A percentile compares a stretch with the other conserved stretches of the same genome.
Evolutionary conservation across 2,797 vertebrate genomes (phyloP).

Genomic region (Fringilla coelebs): DNA sequence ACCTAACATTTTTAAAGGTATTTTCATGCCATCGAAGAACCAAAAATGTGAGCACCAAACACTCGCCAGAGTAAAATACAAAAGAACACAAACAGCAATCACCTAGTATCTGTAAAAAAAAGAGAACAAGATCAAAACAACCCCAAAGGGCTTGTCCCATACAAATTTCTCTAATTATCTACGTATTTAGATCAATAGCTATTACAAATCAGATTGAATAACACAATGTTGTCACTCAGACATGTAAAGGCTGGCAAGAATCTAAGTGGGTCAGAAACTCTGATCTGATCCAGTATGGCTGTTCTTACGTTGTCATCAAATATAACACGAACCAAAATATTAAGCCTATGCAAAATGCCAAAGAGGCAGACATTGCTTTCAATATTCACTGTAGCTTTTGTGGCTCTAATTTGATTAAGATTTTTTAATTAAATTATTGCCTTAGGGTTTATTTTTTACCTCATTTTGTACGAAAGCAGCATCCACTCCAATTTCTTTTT

Average conservation of each 20-base stretch:
- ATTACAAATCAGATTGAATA: not conserved
- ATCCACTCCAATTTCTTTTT: conserved; percentile 86
- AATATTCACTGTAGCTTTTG: not conserved
- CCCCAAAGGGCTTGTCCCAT: not conserved
- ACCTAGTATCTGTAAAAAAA: conserved; percentile 78
- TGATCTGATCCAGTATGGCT: not conserved
- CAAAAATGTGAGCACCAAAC: conserved; percentile 83
- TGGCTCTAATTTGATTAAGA: not conserved
- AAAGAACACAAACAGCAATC: conserved; percentile 87
- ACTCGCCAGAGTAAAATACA: conserved; percentile 81
- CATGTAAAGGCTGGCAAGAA: not conserved
- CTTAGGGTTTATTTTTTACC: conserved; percentile 70
- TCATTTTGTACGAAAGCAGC: conserved; percentile 84
- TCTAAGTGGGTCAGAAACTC: not conserved
- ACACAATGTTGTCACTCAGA: not conserved
- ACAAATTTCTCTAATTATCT: not conserved
- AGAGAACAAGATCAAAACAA: not conserved
- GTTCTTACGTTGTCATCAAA: not conserved
- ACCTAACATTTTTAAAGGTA: conserved; percentile 64
- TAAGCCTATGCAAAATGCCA: not conserved
- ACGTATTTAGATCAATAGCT: not conserved
- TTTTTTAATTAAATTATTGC: not conserved
- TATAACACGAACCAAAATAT: rapidly evolving
- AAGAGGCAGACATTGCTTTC: not conserved
- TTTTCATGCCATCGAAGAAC: conserved; percentile 84